A percentile compares a stretch with the other conserved stretches of the same genome.
phyloP scores from a whole-genome alignment of 2,888 invertebrate species.

The Lordiphosa fenestrarum region DNA sequence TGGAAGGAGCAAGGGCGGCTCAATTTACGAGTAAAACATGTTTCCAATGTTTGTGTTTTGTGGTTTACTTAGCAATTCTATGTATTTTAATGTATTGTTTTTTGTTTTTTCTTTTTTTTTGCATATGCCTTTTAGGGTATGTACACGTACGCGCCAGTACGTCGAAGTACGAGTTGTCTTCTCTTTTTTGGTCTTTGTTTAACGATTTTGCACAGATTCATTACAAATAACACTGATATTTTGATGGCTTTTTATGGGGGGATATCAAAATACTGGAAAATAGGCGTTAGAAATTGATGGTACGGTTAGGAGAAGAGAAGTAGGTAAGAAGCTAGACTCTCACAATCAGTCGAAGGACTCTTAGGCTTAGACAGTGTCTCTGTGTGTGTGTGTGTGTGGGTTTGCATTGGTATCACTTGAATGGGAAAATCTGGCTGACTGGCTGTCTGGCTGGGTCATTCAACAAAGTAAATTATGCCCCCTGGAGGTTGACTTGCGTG shows the following conservation, averaged over 20 bases:
- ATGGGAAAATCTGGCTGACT: neutral
- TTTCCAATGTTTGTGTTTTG: no score
- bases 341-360: no score
- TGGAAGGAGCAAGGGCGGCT: no score
- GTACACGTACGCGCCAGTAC: slow-evolving; percentile 6
- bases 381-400: slow-evolving; percentile 6
- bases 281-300: slow-evolving; percentile 7
- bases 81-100: no score
- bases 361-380: slow-evolving; percentile 5
- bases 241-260: slow-evolving; percentile 33
- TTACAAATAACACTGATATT: slow-evolving; percentile 33
- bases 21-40: no score
- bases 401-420: slow-evolving; percentile 19
- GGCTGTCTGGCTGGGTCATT: slow-evolving; percentile 8
- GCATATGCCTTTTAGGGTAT: neutral
- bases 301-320: slow-evolving; percentile 6
- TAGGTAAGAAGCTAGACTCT: slow-evolving; percentile 6
- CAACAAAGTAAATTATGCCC: slow-evolving; percentile 32
- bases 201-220: slow-evolving; percentile 27
- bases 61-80: no score
- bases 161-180: slow-evolving; percentile 24
- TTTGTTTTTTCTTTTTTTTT: no score
- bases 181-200: slow-evolving; percentile 37
- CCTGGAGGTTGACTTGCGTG: slow-evolving; percentile 30
- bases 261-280: slow-evolving; percentile 34